These are phyloP conservation scores for Leptosomus discolor DNA, from an alignment of 2,113 vertebrate species.

Conservation along the genomic window DNA sequence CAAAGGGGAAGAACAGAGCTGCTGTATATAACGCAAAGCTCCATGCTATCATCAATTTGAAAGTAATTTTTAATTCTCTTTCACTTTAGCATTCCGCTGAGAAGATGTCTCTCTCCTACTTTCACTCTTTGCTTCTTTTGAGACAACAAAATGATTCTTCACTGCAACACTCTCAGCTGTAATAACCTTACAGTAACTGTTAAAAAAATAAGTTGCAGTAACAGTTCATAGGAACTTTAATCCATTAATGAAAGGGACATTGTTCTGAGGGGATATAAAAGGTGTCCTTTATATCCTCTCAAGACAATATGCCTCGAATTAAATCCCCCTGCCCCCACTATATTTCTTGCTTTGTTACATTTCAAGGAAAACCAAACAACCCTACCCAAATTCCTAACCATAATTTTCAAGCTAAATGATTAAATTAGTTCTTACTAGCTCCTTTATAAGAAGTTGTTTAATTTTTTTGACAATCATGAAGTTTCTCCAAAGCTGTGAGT, in stretches of 20 bases:
- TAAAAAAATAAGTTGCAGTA: background rate
- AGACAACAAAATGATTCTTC: background rate
- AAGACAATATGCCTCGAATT: background rate
- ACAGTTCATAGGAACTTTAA: background rate
- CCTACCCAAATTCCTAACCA: background rate
- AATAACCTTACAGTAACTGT: background rate
- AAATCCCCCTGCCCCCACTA: background rate
- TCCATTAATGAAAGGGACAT: background rate
- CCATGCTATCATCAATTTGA: background rate
- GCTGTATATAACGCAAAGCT: background rate
- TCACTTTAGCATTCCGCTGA: background rate
- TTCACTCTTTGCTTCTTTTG: background rate
- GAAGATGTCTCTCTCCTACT: background rate
- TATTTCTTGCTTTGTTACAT: background rate
- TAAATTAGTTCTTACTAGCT: background rate
- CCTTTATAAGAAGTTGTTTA: background rate
- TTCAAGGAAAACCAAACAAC: background rate
- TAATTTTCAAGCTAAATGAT: background rate
- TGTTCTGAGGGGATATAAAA: background rate
- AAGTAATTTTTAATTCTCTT: background rate
- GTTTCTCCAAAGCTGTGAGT: background rate
- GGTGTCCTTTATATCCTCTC: background rate
- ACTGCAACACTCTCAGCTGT: background rate
- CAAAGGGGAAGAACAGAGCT: background rate
- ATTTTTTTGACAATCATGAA: background rate